Conservation (phyloP, 2,888 invertebrate species). For the Agrilus biguttatus region DNA sequence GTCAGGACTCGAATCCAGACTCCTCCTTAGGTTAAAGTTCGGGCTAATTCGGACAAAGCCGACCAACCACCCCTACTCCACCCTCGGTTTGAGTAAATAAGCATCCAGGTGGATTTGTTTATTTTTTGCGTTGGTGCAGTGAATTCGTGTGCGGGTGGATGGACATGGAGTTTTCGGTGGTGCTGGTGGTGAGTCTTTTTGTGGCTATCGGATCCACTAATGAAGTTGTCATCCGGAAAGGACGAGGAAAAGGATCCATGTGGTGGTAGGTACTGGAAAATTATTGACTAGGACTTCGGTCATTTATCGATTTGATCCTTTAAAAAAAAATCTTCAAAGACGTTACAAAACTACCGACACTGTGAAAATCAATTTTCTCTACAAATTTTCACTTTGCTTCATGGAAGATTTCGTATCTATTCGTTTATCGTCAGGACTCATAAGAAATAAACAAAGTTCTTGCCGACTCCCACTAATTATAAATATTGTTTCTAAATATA, state of each 20-base stretch:
- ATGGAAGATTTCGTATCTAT: no score
- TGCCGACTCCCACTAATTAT: no score
- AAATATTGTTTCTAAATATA: no score
- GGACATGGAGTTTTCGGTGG: constrained; percentile 16
- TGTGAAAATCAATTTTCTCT: no score
- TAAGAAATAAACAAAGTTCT: no score
- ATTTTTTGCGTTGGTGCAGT: constrained; percentile 29
- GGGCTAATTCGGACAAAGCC: constrained; percentile 20
- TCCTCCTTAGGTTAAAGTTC: constrained; percentile 24
- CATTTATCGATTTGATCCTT: no score
- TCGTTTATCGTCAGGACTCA: no score
- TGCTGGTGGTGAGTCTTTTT: constrained; percentile 13
- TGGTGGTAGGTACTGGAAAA: constrained; percentile 62
- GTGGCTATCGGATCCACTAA: constrained; percentile 4
- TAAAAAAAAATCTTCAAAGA: no score
- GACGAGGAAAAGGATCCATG: constrained; percentile 76
- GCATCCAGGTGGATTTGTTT: constrained; percentile 30
- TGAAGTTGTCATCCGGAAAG: constrained; percentile 32
- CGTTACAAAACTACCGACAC: no score
- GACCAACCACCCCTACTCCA: constrained; percentile 25
- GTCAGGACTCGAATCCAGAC: constrained; percentile 21
- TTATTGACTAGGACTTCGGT: no score
- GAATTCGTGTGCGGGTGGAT: constrained; percentile 23
- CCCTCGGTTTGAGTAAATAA: constrained; percentile 28
- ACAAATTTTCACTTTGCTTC: no score